Conservation (phyloP, 1,140 invertebrate species). For the Hormaphis cornu region DNA sequence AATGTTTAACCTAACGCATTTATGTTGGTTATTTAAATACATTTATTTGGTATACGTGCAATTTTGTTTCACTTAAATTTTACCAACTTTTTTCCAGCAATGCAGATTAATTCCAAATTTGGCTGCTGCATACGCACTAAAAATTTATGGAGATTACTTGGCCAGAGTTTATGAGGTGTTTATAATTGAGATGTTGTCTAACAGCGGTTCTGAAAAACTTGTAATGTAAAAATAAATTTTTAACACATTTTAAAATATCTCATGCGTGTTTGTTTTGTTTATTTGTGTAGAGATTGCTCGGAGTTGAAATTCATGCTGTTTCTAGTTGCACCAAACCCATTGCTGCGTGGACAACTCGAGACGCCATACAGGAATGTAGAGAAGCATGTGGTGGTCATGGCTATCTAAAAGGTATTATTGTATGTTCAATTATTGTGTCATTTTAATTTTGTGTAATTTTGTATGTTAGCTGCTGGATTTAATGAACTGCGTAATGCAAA, state of each 20-base stretch:
- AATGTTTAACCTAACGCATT: neutral
- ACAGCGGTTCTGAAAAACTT: constrained; percentile 46
- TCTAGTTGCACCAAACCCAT: constrained; percentile 81
- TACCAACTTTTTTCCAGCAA: constrained; percentile 55
- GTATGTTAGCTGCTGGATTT: constrained; percentile 56
- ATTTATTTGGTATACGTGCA: constrained; percentile 67
- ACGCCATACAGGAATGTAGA: constrained; percentile 81
- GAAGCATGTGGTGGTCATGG: constrained; percentile 83
- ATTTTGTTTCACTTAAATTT: constrained; percentile 61
- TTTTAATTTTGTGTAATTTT: constrained; percentile 29
- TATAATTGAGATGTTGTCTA: constrained; percentile 48
- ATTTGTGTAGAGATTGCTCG: constrained; percentile 51
- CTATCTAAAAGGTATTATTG: constrained; percentile 57
- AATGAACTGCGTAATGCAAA: constrained; percentile 77
- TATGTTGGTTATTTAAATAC: constrained; percentile 68
- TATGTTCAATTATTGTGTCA: constrained; percentile 31
- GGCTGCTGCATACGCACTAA: constrained; percentile 68
- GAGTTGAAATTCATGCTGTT: constrained; percentile 82
- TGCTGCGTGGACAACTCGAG: constrained; percentile 69
- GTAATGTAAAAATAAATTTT: constrained; percentile 12
- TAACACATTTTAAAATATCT: neutral
- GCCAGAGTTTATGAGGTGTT: constrained; percentile 48
- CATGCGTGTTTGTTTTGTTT: constrained; percentile 10
- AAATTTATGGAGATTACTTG: constrained; percentile 56
- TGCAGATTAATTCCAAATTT: constrained; percentile 82